Conservation (phyloP, 2,113 vertebrate genomes). For the Chlamydotis undulata region DNA sequence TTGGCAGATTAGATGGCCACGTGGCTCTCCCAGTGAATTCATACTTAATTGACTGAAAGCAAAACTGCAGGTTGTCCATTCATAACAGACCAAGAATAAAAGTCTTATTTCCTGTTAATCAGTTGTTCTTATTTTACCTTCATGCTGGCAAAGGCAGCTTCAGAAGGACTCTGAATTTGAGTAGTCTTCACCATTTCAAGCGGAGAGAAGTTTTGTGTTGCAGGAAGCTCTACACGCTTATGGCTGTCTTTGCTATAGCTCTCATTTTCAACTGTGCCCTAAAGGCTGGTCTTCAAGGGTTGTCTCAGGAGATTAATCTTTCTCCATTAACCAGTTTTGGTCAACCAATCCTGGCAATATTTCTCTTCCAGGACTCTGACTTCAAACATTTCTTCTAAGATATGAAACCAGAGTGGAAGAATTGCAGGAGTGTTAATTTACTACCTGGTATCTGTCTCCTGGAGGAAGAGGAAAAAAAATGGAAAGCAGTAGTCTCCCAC, state of each 20-base stretch:
- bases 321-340: not conserved
- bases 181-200: not conserved
- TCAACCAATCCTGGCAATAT: not conserved
- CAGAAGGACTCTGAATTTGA: not conserved
- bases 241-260: not conserved
- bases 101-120: not conserved
- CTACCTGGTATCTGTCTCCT: slow-evolving; percentile 16
- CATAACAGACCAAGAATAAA: not conserved
- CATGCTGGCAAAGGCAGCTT: not conserved
- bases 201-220: not conserved
- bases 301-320: not conserved
- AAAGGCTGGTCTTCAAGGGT: not conserved
- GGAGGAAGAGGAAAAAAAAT: not conserved
- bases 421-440: slow-evolving; percentile 32
- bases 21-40: not conserved
- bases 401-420: not conserved
- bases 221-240: not conserved
- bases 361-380: not conserved
- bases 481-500: slow-evolving; percentile 61
- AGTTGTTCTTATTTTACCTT: not conserved
- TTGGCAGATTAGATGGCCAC: not conserved
- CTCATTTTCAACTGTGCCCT: not conserved
- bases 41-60: not conserved
- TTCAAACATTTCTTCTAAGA: not conserved
- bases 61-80: not conserved